Base-by-base conservation (phyloP, 2,113 vertebrate species). In the Pheucticus melanocephalus region DNA sequence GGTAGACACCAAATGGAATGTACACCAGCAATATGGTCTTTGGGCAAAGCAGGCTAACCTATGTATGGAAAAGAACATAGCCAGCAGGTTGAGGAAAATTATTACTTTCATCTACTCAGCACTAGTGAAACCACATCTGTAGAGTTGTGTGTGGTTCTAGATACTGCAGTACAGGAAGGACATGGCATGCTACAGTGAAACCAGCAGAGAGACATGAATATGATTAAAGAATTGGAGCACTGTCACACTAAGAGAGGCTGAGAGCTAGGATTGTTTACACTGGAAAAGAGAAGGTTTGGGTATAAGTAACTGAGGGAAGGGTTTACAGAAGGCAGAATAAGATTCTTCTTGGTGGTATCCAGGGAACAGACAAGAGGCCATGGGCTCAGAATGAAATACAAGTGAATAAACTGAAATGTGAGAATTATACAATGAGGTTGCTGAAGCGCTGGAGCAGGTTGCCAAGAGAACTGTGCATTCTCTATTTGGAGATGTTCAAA, bases 41-140 rank as follows among this genome's bases (percentile, higher is more conserved):
- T 31, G 44, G 30, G 50, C 25, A 61, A 47, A 75, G 37, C 30
- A 69, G 30, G 20, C 21, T 44, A 42, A 5, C 18, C 25, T n/a
- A n/a, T 72, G 27, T 27, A 4, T 51, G 70, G 71, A 73, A 75
- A 90, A 63, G 42, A 63, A n/a, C 7, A 19, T 6, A 90, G 51
- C 31, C 37, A 75, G 20, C 51, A 50, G 39, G 17, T 72, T 0
- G 0, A 72, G 48, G 39, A 47, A 91, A 63, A 50, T 44, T 0
- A 40, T 28, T 47, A 8, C 33, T 85, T 73, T 60, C 11, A 9
- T 57, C 45, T 84, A 8, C 8, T 61, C 17, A 20, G 28, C 28
- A 12, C 24, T 72, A 30, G 22, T 59, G 51, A 91, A 79, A 79
- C 57, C 11, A 15, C 13, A 17, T 70, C 24, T 71, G 22, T 57